phyloP scores from a whole-genome alignment of 2,888 invertebrate species.

The Archips crataeganus region DNA sequence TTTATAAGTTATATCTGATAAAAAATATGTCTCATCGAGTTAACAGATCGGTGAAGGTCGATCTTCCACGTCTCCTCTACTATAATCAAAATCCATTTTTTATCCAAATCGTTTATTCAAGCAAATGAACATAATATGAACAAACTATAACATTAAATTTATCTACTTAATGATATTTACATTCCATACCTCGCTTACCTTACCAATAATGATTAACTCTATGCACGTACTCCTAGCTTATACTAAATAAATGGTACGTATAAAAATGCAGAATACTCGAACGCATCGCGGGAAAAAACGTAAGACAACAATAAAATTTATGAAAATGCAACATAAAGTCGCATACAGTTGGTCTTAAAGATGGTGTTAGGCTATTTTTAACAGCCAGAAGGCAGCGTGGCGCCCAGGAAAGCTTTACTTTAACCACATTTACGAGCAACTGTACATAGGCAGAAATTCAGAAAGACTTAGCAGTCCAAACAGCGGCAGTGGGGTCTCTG shows the following conservation, averaged over 20 bases:
- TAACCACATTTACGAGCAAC: slow-evolving; percentile 35
- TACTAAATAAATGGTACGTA: slow-evolving; percentile 56
- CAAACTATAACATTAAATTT: slow-evolving; percentile 86
- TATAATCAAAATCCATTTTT: slow-evolving; percentile 64
- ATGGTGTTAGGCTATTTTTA: slow-evolving; percentile 31
- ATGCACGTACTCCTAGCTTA: slow-evolving; percentile 79
- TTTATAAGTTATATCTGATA: too few species aligned
- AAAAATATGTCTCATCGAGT: too few species aligned
- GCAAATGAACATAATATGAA: slow-evolving; percentile 86
- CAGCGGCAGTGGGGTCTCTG: slow-evolving; percentile 15
- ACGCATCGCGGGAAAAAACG: slow-evolving; percentile 49
- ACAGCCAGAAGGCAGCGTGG: slow-evolving; percentile 21
- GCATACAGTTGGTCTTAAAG: slow-evolving; percentile 34
- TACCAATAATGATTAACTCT: slow-evolving; percentile 67
- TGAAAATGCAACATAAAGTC: slow-evolving; percentile 24
- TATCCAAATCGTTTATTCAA: slow-evolving; percentile 86
- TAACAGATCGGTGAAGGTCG: too few species aligned
- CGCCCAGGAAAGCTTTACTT: slow-evolving; percentile 12
- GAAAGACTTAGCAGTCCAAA: slow-evolving; percentile 48
- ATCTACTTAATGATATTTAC: slow-evolving; percentile 86
- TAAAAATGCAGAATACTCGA: slow-evolving; percentile 73
- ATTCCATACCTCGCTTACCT: slow-evolving; percentile 80
- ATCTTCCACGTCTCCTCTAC: too few species aligned
- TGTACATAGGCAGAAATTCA: slow-evolving; percentile 36
- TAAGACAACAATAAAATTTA: slow-evolving; percentile 32